These are phyloP conservation scores for Erythrolamprus reginae DNA, from an alignment of 2,113 vertebrate genomes.

Conservation along the genomic window DNA sequence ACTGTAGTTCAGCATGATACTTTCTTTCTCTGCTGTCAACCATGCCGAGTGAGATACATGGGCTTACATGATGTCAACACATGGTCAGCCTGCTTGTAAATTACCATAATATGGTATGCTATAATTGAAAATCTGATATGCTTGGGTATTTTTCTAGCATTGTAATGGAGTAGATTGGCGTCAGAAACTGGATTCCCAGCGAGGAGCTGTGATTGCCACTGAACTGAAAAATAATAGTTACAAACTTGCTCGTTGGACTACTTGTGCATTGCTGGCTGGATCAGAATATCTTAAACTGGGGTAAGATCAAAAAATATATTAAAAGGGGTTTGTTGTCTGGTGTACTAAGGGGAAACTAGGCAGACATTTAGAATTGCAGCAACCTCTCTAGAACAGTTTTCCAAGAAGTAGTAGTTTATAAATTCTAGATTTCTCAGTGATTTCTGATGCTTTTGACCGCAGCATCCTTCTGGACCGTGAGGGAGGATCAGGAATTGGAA, in stretches of 20 bases:
- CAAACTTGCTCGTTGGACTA: conserved; percentile 96
- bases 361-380: accelerated
- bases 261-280: conserved; percentile 91
- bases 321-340: background rate
- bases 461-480: background rate
- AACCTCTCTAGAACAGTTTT: background rate
- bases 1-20: background rate
- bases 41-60: background rate
- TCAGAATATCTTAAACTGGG: conserved; percentile 97
- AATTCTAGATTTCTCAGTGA: background rate
- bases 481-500: background rate
- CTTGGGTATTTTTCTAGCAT: conserved; percentile 65
- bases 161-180: conserved; percentile 99
- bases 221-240: conserved; percentile 99
- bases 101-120: background rate
- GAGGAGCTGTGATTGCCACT: conserved; percentile 94
- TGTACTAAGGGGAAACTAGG: background rate
- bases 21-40: background rate
- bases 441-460: background rate
- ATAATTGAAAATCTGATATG: background rate
- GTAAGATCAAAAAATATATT: conserved; percentile 65
- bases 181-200: conserved; percentile 97
- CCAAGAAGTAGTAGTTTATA: background rate
- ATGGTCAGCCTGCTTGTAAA: background rate
- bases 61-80: background rate